Percentiles rank a stretch among this genome's conserved stretches.
These are phyloP conservation scores for Eupsilia transversa DNA, from an alignment of 2,888 invertebrate species.

Conservation along the genomic window DNA sequence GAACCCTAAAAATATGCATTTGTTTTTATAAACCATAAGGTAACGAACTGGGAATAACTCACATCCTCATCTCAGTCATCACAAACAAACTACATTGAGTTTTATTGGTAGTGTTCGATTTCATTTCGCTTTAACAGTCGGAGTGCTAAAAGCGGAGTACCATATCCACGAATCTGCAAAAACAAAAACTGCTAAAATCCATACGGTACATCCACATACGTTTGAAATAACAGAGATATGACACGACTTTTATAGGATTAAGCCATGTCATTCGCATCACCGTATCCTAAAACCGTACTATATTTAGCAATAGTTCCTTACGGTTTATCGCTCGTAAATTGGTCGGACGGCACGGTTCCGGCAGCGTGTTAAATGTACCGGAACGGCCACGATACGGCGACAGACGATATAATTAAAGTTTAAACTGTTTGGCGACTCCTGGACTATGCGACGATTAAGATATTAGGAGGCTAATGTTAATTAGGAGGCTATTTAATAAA, in stretches of 20 bases:
- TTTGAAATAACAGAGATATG: neutral
- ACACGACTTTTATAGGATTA: neutral
- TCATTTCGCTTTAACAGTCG: neutral
- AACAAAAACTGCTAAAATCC: no score
- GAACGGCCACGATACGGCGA: constrained; percentile 62
- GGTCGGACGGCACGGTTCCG: constrained; percentile 34
- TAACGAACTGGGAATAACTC: neutral
- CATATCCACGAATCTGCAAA: neutral
- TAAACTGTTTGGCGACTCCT: constrained; percentile 43
- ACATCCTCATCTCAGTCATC: neutral
- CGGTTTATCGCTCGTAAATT: constrained; percentile 53
- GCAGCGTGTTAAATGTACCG: constrained; percentile 65
- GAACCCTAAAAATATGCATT: no score
- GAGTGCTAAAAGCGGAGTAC: neutral
- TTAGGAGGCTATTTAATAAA: constrained; percentile 24
- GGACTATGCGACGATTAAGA: constrained; percentile 6
- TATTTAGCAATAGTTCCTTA: constrained; percentile 50
- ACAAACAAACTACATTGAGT: no score
- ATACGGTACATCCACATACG: neutral
- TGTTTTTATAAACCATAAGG: neutral
- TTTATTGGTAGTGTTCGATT: neutral
- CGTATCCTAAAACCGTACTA: constrained; percentile 6
- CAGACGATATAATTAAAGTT: constrained; percentile 59
- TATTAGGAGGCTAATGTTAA: constrained; percentile 6
- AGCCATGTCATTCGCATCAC: neutral